Base-by-base conservation (phyloP, 2,113 vertebrate species). In the Heterotis niloticus region DNA sequence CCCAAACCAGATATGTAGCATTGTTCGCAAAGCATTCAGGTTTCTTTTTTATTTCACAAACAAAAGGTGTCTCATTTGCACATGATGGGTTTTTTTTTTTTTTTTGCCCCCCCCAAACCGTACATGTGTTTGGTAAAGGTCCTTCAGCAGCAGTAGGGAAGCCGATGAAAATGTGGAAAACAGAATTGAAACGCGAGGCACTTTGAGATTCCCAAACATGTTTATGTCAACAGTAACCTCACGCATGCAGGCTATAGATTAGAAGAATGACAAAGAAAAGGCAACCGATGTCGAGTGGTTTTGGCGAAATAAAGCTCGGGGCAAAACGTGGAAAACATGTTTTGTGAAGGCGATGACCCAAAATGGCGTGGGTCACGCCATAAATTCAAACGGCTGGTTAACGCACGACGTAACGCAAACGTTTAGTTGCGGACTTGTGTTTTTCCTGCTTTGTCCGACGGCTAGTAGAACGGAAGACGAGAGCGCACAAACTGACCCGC, bases 1-100 rank as follows among this genome's bases (percentile, higher is more conserved):
- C 91, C 91, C 87, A 90, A 87, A 90, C 88, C 85, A 64, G 88
- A 93, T 93, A 96, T 97, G 96, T 97, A 98, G 96, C 96, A 96
- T 94, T 92, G 92, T 93, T 93, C 91, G 93, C 93, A 89, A 91
- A 94, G 92, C 92, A 93, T 94, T 94, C 92, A 94, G 93, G 92
- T 94, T 92, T 92, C 90, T 89, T 79, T n/a, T 88, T 91, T 18
- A 59, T 44, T 44, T 44, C 7, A 90, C 84, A 88, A 87, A 88
- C 86, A 83, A 88, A 87, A 90, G 85, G 87, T 90, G 68, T 86
- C 89, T 90, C 84, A 89, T 92, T 93, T 93, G 92, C 92, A 92
- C 91, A 44, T 44, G 7, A 44, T 44, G 34, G 7, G 3, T 91
- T 89, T 84, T 88, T 84, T 87, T 87, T 89, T 87, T 90, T 90